Percentiles rank a stretch among this genome's conserved stretches.
These are phyloP conservation scores for Macrocentrus cingulum DNA, from an alignment of 1,140 invertebrate species.

Conservation along the genomic window DNA sequence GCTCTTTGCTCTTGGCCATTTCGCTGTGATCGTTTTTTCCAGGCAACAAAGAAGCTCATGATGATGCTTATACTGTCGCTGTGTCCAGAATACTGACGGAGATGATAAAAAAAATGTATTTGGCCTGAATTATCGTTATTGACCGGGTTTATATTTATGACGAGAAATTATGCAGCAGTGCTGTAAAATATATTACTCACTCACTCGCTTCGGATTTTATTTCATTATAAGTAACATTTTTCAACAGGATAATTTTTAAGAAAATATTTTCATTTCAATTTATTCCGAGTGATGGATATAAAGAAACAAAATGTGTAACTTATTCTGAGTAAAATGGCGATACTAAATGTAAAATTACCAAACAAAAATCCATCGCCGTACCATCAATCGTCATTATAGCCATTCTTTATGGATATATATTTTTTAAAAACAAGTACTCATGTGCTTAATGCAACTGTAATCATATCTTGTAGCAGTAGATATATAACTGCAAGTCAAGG, in stretches of 20 bases:
- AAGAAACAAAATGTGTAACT: too few species aligned
- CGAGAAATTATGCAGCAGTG: too few species aligned
- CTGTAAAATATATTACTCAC: too few species aligned
- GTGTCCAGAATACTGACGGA: not conserved
- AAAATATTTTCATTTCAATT: too few species aligned
- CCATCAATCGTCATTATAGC: not conserved
- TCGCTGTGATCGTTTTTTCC: not conserved
- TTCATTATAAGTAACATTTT: too few species aligned
- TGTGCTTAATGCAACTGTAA: slow-evolving; percentile 8
- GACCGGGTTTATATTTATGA: too few species aligned
- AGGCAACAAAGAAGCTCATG: slow-evolving; percentile 1
- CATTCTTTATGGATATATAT: not conserved
- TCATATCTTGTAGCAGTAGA: not conserved
- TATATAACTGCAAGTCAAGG: slow-evolving; percentile 9
- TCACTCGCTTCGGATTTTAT: too few species aligned
- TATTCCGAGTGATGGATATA: too few species aligned
- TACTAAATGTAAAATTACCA: not conserved
- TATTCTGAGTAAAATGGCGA: not conserved
- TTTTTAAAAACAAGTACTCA: not conserved
- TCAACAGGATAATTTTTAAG: too few species aligned
- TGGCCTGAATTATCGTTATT: too few species aligned
- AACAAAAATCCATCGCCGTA: not conserved
- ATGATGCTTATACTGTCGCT: too few species aligned
- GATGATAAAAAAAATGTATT: too few species aligned
- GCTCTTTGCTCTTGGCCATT: not conserved